These are phyloP conservation scores for Apodemia zela DNA, from an alignment of 2,888 invertebrate genomes.

Conservation along the genomic window DNA sequence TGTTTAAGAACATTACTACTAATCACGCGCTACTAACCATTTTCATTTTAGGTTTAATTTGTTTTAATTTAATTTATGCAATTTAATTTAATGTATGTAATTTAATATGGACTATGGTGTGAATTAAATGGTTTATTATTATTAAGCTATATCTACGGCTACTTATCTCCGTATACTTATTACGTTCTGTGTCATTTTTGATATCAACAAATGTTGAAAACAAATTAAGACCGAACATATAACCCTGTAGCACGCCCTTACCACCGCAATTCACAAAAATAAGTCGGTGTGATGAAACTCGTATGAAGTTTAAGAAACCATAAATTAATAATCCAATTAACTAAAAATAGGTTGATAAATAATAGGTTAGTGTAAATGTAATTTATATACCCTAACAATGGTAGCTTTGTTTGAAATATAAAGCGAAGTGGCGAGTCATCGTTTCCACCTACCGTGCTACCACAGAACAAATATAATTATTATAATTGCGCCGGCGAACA, in stretches of 20 bases:
- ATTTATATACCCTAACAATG: slow-evolving; percentile 22
- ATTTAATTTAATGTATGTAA: too few species aligned
- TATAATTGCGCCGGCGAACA: slow-evolving; percentile 38
- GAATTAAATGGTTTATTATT: too few species aligned
- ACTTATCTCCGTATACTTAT: too few species aligned
- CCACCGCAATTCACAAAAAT: background rate
- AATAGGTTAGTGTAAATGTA: slow-evolving; percentile 21
- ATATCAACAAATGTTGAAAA: background rate
- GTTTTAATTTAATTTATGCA: too few species aligned
- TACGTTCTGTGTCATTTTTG: background rate
- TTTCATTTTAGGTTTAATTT: too few species aligned
- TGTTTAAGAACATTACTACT: too few species aligned
- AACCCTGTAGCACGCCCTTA: slow-evolving; percentile 1
- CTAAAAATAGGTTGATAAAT: slow-evolving; percentile 23
- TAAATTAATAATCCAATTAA: slow-evolving; percentile 23
- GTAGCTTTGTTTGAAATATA: slow-evolving; percentile 18
- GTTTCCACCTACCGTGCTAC: slow-evolving; percentile 21
- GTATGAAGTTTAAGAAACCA: slow-evolving; percentile 12
- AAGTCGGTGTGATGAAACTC: slow-evolving; percentile 10
- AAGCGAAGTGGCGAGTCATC: slow-evolving; percentile 17
- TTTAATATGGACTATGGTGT: too few species aligned
- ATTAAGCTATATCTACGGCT: too few species aligned
- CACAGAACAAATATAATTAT: slow-evolving; percentile 42
- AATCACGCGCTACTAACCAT: too few species aligned
- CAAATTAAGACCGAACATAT: background rate